phyloP scores from a whole-genome alignment of 2,888 invertebrate genomes.

The Meta bourneti region DNA sequence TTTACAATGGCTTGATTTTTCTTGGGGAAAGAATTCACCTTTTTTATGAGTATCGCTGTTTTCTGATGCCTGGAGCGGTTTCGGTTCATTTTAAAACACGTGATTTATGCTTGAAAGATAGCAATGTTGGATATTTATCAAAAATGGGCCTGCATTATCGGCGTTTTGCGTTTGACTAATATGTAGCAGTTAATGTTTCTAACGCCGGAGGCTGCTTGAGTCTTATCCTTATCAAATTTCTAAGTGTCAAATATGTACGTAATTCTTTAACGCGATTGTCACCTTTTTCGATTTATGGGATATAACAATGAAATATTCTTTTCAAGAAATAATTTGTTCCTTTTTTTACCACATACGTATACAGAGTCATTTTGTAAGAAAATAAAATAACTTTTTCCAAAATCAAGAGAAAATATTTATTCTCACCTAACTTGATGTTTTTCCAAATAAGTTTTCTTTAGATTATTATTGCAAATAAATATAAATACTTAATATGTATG shows the following conservation, averaged over 20 bases:
- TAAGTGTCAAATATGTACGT: background rate
- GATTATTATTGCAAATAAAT: too few species aligned
- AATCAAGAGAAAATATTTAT: too few species aligned
- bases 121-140: conserved; percentile 3
- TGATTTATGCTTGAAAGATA: conserved; percentile 22
- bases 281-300: background rate
- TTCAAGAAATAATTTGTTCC: too few species aligned
- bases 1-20: conserved; percentile 1
- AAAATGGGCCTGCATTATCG: background rate
- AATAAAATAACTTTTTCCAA: too few species aligned
- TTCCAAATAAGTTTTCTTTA: too few species aligned
- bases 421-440: too few species aligned
- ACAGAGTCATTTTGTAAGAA: too few species aligned
- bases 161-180: background rate
- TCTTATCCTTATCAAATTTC: conserved; percentile 22
- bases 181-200: background rate
- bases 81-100: background rate
- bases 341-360: too few species aligned
- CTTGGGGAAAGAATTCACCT: background rate
- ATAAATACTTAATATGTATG: too few species aligned
- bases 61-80: background rate
- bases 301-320: background rate
- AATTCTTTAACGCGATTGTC: background rate
- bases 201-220: background rate
- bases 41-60: background rate